Base-by-base conservation (phyloP, 2,113 vertebrate genomes). In the mouse (Mus musculus) region DNA sequence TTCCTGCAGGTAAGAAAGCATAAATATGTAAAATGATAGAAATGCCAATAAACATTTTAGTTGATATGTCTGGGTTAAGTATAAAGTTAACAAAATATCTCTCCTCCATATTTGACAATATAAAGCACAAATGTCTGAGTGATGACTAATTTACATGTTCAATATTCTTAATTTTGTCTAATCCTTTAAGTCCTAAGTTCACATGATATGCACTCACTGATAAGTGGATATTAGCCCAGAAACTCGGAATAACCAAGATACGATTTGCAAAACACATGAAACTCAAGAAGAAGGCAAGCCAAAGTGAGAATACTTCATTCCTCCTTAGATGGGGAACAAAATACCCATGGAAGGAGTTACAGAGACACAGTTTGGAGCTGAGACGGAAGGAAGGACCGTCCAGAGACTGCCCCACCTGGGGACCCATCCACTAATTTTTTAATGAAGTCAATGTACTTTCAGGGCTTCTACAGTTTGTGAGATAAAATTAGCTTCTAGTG, bases 61-160 rank as follows among this genome's bases (percentile, higher is more conserved):
- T 72, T 52, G 46, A 63, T 13, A 39, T 85, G 28, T 52, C 59
- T 73, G 9, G 12, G 77, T 82, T 92, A 80, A 78, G 87, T 77
- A 1, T 65, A 92, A 93, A 93, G 33, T 71, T 7, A 88, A 76
- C 9, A 61, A 93, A 59, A 39, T 46, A 49, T 88, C 90, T 91
- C 10, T 67, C 91, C 46, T 56, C 19, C 17, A 24, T 76, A 78
- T 81, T 72, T 93, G 77, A 14, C 52, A 81, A 65, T 59, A 82
- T 46, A 85, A 93, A 85, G 88, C 26, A 33, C 39, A 94, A 24
- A 72, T 56, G 20, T 77, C n/a, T 93, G 92, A 84, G 39, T 71
- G 28, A 67, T 56, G 30, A 36, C 36, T 69, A 69, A 69, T 77
- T 24, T 20, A 76, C 0, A 30, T 69, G 30, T 69, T 69, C 30